Base-by-base conservation (phyloP, 2,888 invertebrate genomes). In the Eugnorisma glareosa region DNA sequence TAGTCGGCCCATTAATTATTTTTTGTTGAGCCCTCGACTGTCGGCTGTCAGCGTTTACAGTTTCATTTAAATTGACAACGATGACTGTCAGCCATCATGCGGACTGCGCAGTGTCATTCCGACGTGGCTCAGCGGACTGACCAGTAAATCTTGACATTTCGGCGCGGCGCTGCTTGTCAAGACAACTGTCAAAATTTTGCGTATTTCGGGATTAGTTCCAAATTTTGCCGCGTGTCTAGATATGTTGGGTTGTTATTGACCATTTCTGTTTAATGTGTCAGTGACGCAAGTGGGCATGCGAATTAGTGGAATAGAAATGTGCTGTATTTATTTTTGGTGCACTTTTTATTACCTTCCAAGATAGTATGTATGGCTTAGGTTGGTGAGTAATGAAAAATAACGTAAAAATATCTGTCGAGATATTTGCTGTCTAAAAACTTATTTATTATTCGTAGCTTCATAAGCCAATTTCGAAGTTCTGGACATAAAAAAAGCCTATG, bases 1-100 rank as follows among this genome's bases (percentile, higher is more conserved):
- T 95, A 95, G 94, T 90, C 89, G 90, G 88, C 78, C 92, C 95
- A 96, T 96, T 95, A 95, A 95, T 96, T 95, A 95, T 95, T 95
- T 95, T 95, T 95, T 95, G 95, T 95, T 92, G 92, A 94, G 93
- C 91, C 93, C 84, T 88, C 81, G 89, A 89, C 92, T 89, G 93
- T 92, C 92, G 90, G 86, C 84, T 89, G 90, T 91, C 91, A 93
- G 90, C 92, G 90, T 89, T 92, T 91, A 93, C 92, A 92, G 93
- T 94, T 93, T 92, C 92, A 94, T 93, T 93, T 93, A 91, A 93
- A 94, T 93, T 94, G 94, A 91, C 93, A 93, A 89, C 90, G 90
- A 91, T 89, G 87, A 87, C 90, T 90, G 90, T 88, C 92, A 87
- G 79, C 74, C 88, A 86, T 88, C 86, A 84, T 78, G 73, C 28